A percentile compares a stretch with the other conserved stretches of the same genome.
Evolutionary conservation across 2,113 vertebrate genomes (phyloP).

Genomic region (Piprites chloris): DNA sequence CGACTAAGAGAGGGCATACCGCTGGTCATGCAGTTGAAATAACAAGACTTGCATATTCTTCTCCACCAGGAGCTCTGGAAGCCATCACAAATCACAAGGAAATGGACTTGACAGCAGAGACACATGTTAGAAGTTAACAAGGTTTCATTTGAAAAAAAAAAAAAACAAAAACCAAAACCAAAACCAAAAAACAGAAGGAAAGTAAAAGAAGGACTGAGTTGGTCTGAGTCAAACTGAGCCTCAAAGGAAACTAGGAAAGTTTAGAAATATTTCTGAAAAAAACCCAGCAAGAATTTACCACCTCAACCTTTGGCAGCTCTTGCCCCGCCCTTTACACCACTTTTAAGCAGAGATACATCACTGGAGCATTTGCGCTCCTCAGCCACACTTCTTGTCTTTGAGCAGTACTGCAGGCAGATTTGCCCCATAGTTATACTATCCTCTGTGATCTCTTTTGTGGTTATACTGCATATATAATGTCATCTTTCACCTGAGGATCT

Average conservation of each 20-base stretch:
- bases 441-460: neutral
- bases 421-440: neutral
- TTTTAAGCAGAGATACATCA: neutral
- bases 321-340: neutral
- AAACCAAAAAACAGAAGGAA: neutral
- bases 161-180: neutral
- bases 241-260: neutral
- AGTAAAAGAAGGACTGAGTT: neutral
- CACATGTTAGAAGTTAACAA: neutral
- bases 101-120: constrained; percentile 2
- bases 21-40: neutral
- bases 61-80: constrained; percentile 19
- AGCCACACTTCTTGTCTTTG: neutral
- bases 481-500: neutral
- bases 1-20: neutral
- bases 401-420: neutral
- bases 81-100: neutral
- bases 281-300: neutral
- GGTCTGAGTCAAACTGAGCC: neutral
- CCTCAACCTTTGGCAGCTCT: neutral
- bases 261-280: neutral
- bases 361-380: neutral
- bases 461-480: neutral
- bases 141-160: neutral
- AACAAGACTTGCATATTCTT: neutral